phyloP scores from a whole-genome alignment of 2,113 vertebrate species.

The Oreotragus oreotragus region DNA sequence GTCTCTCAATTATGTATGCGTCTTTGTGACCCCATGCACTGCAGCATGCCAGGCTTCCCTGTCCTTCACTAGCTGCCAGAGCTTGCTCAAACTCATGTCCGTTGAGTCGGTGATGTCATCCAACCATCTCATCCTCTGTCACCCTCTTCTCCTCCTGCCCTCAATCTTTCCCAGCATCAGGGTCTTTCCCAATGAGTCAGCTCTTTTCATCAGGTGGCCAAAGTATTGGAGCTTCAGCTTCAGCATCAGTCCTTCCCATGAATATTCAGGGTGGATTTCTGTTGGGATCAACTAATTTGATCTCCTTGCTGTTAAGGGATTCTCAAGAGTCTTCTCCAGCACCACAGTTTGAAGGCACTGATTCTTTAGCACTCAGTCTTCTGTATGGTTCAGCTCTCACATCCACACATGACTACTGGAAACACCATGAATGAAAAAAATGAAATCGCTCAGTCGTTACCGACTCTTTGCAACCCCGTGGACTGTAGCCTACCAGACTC shows the following conservation, averaged over 20 bases:
- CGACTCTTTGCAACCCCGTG: too few species aligned
- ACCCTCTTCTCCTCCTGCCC: neutral
- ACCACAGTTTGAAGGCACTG: neutral
- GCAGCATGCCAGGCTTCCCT: neutral
- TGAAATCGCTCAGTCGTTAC: too few species aligned
- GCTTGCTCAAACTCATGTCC: neutral
- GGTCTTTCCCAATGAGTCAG: neutral
- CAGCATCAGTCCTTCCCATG: neutral
- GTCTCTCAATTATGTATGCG: neutral
- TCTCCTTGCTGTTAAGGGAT: neutral
- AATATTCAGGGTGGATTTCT: neutral
- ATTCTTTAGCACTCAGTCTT: neutral
- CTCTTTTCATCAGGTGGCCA: neutral
- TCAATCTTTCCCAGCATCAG: neutral
- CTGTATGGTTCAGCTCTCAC: neutral
- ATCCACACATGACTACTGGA: neutral
- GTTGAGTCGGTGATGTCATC: neutral
- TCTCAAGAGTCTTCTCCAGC: neutral
- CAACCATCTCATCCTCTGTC: neutral
- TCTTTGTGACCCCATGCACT: neutral
- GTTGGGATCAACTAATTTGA: neutral
- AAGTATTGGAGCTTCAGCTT: neutral
- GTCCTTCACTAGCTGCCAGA: neutral
- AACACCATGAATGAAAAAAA: too few species aligned
- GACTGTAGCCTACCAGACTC: too few species aligned